phyloP scores from a whole-genome alignment of 2,888 invertebrate genomes.

The Gari tellinella region DNA sequence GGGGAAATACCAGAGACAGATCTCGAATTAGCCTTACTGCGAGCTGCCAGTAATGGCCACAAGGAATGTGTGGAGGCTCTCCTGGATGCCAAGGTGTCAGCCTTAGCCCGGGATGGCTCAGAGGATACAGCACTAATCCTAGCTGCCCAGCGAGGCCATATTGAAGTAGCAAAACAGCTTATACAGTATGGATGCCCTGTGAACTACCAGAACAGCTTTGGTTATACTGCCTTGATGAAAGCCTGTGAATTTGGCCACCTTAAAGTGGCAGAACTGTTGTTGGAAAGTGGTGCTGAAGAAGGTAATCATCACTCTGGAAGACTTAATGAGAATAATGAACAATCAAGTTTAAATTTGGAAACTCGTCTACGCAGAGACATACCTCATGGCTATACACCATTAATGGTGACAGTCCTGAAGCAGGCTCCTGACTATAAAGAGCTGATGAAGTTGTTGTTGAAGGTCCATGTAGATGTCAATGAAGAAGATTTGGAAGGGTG shows the following conservation, averaged over 20 bases:
- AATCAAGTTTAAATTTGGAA: background rate
- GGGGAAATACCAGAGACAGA: slow-evolving; percentile 40
- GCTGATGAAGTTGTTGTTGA: slow-evolving; percentile 38
- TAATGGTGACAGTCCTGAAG: slow-evolving; percentile 43
- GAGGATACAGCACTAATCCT: slow-evolving; percentile 50
- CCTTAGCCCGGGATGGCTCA: slow-evolving; percentile 39
- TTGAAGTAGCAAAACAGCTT: slow-evolving; percentile 23
- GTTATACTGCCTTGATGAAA: slow-evolving; percentile 53
- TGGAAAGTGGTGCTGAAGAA: slow-evolving; percentile 43
- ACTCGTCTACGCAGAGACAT: slow-evolving; percentile 27
- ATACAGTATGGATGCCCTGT: slow-evolving; percentile 34
- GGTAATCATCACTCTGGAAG: slow-evolving; percentile 1
- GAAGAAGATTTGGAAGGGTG: slow-evolving; percentile 45
- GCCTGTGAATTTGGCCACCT: slow-evolving; percentile 45
- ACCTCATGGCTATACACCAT: slow-evolving; percentile 46
- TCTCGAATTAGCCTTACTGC: slow-evolving; percentile 46
- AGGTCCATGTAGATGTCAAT: slow-evolving; percentile 40
- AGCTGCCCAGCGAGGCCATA: slow-evolving; percentile 46
- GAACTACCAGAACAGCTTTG: slow-evolving; percentile 38
- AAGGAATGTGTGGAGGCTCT: slow-evolving; percentile 42
- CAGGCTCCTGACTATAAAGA: slow-evolving; percentile 27
- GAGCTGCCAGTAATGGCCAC: slow-evolving; percentile 48
- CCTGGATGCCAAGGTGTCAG: slow-evolving; percentile 31
- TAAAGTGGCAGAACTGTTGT: slow-evolving; percentile 35
- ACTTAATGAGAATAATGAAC: slow-evolving; percentile 10